A percentile compares a stretch with the other conserved stretches of the same genome.
These are phyloP conservation scores for Solenopsis fugax DNA, from an alignment of 1,140 invertebrate genomes.

Conservation along the genomic window DNA sequence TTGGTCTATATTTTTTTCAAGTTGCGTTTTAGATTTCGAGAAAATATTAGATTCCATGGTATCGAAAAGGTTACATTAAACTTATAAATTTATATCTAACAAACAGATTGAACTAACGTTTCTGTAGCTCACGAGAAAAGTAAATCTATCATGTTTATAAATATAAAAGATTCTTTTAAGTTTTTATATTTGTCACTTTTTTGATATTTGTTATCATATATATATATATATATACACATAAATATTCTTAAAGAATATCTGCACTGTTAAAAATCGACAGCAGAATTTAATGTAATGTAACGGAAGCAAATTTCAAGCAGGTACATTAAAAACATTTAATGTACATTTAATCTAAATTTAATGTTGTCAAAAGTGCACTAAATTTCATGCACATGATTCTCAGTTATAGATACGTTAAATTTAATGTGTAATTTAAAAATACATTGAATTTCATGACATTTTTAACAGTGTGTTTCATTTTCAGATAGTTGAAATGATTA, in stretches of 20 bases:
- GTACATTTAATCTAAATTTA: too few species aligned
- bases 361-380: too few species aligned
- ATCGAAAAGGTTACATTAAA: background rate
- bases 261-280: background rate
- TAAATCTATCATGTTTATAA: background rate
- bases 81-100: background rate
- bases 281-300: too few species aligned
- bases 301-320: too few species aligned
- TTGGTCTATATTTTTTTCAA: background rate
- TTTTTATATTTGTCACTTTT: conserved; percentile 12
- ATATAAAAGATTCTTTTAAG: background rate
- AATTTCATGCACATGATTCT: too few species aligned
- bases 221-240: conserved; percentile 14
- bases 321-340: too few species aligned
- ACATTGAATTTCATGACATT: too few species aligned
- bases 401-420: too few species aligned
- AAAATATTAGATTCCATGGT: background rate
- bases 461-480: too few species aligned
- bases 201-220: too few species aligned
- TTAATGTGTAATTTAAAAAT: too few species aligned
- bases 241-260: background rate
- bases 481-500: background rate
- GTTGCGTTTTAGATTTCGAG: background rate
- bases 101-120: background rate
- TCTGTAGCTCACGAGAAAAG: background rate